phyloP scores from a whole-genome alignment of 2,888 invertebrate genomes.

The Meiosimyza decipiens region DNA sequence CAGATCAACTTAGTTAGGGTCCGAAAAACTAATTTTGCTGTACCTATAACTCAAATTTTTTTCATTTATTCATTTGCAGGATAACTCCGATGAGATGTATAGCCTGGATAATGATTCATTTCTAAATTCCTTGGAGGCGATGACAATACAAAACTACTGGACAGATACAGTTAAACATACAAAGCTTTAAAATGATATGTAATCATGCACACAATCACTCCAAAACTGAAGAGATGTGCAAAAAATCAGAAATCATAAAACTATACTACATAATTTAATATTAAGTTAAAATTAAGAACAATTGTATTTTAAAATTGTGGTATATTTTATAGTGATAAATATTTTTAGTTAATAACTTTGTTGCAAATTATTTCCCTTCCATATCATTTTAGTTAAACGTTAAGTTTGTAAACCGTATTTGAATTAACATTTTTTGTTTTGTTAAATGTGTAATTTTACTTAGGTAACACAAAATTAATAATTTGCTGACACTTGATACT shows the following conservation, averaged over 20 bases:
- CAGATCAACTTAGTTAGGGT: too few species aligned
- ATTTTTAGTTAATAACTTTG: too few species aligned
- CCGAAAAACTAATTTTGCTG: too few species aligned
- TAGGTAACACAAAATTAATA: background rate
- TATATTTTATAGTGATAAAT: too few species aligned
- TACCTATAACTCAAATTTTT: constrained; percentile 5
- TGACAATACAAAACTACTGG: constrained; percentile 96
- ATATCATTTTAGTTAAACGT: too few species aligned
- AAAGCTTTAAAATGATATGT: constrained; percentile 73
- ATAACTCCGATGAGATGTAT: constrained; percentile 94
- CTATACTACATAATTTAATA: background rate
- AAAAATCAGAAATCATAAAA: background rate
- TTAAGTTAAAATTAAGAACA: too few species aligned
- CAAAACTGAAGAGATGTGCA: constrained; percentile 5
- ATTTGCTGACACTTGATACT: too few species aligned
- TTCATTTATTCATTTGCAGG: constrained; percentile 69
- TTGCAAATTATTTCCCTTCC: too few species aligned
- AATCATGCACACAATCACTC: too few species aligned
- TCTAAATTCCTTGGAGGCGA: constrained; percentile 90
- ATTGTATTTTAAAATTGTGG: too few species aligned
- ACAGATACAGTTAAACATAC: constrained; percentile 91
- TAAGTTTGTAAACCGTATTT: too few species aligned
- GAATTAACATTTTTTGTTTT: constrained; percentile 18
- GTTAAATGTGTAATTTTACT: constrained; percentile 10
- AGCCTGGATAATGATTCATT: constrained; percentile 94